These are phyloP conservation scores for Oxystoma pomonae DNA, from an alignment of 2,888 invertebrate species.

Conservation along the genomic window DNA sequence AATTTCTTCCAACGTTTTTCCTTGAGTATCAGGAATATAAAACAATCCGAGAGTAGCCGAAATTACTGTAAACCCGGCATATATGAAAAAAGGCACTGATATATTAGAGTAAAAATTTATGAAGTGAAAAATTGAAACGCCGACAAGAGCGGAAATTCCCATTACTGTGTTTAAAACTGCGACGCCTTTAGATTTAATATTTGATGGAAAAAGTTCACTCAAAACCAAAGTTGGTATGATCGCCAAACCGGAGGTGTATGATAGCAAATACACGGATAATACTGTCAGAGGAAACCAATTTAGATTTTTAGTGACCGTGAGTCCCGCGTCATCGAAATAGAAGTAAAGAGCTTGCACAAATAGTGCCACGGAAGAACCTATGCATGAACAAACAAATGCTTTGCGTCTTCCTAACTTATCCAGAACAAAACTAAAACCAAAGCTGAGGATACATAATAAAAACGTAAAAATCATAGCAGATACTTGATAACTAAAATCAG, in stretches of 20 bases:
- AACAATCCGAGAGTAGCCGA: constrained; percentile 31
- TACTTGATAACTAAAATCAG: constrained; percentile 32
- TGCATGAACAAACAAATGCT: constrained; percentile 31
- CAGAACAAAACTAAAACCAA: constrained; percentile 27
- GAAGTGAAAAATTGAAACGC: constrained; percentile 36
- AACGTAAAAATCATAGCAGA: constrained; percentile 34
- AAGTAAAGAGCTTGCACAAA: constrained; percentile 32
- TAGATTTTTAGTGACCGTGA: constrained; percentile 20
- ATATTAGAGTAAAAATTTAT: constrained; percentile 33
- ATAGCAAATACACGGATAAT: constrained; percentile 23
- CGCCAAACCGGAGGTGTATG: constrained; percentile 28
- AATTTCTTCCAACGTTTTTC: constrained; percentile 40
- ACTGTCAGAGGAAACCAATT: constrained; percentile 35
- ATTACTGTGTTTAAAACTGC: constrained; percentile 31
- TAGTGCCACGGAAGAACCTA: constrained; percentile 29
- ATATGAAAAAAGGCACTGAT: constrained; percentile 35
- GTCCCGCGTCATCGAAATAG: constrained; percentile 25
- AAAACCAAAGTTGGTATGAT: constrained; percentile 33
- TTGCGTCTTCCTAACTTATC: constrained; percentile 34
- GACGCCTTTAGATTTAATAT: constrained; percentile 32
- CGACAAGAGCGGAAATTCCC: constrained; percentile 27
- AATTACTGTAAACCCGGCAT: constrained; percentile 30
- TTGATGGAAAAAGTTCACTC: constrained; percentile 34
- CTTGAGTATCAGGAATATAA: constrained; percentile 39
- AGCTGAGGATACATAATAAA: constrained; percentile 18